Evolutionary conservation across 2,113 vertebrate genomes (phyloP).

Genomic region (Cariama cristata): DNA sequence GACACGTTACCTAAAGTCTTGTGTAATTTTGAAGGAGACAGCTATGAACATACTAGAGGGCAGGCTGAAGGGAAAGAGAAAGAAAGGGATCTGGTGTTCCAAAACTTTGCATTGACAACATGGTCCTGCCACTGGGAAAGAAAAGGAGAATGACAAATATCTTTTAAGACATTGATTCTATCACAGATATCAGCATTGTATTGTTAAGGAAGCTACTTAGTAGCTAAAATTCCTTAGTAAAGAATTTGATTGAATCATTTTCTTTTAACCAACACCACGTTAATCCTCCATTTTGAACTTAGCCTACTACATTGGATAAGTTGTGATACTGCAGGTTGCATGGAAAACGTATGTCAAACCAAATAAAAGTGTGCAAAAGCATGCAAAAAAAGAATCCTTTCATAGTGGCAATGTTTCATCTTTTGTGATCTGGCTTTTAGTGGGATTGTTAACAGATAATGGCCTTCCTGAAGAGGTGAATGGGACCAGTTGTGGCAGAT

Average conservation of each 20-base stretch:
- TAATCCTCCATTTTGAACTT: background rate
- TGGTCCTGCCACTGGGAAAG: background rate
- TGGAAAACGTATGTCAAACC: background rate
- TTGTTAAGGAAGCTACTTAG: background rate
- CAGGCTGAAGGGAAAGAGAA: background rate
- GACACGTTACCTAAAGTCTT: accelerated
- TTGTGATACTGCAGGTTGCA: background rate
- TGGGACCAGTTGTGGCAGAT: background rate
- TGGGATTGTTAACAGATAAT: background rate
- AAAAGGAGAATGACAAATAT: background rate
- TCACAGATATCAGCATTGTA: background rate
- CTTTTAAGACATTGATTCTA: background rate
- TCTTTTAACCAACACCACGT: background rate
- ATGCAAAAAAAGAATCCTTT: background rate
- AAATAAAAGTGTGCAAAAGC: background rate
- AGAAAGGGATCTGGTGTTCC: background rate
- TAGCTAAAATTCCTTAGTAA: background rate
- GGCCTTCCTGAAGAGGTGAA: background rate
- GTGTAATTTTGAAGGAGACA: background rate
- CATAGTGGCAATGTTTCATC: background rate
- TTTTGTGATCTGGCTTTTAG: background rate
- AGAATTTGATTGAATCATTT: background rate
- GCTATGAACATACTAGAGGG: background rate
- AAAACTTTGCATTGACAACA: background rate
- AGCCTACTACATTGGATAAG: background rate